These are phyloP conservation scores for Solen grandis DNA, from an alignment of 1,140 invertebrate genomes.

Conservation along the genomic window DNA sequence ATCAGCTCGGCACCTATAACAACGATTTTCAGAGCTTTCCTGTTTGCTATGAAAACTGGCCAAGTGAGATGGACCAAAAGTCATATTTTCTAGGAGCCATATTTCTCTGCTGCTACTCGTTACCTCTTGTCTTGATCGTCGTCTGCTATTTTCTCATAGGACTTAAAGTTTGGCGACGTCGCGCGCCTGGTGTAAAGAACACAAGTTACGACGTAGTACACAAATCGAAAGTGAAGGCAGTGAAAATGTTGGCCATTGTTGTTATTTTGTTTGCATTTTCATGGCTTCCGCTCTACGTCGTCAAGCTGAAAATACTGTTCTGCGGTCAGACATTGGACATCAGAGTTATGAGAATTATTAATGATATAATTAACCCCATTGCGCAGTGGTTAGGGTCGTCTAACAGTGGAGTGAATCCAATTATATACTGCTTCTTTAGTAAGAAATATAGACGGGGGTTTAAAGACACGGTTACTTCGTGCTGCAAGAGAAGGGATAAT, in stretches of 20 bases:
- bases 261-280: conserved; percentile 96
- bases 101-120: conserved; percentile 93
- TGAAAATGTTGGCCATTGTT: conserved; percentile 97
- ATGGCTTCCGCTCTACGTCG: conserved; percentile 95
- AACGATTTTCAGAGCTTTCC: conserved; percentile 31
- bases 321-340: conserved; percentile 76
- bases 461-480: conserved; percentile 24
- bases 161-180: conserved; percentile 92
- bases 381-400: conserved; percentile 98
- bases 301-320: conserved; percentile 67
- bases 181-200: conserved; percentile 87
- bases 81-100: conserved; percentile 95
- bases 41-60: conserved; percentile 69
- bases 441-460: conserved; percentile 85
- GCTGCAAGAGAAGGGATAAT: neutral
- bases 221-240: conserved; percentile 84
- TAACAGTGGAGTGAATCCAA: conserved; percentile 98
- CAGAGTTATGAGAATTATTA: conserved; percentile 86
- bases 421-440: conserved; percentile 98
- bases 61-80: conserved; percentile 85
- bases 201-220: conserved; percentile 72
- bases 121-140: conserved; percentile 94
- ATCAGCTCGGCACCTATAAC: conserved; percentile 83
- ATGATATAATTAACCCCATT: conserved; percentile 91
- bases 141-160: conserved; percentile 96